Evolutionary conservation across 2,888 invertebrate species (phyloP).

Genomic region (Acanthococcus lagerstroemiae): DNA sequence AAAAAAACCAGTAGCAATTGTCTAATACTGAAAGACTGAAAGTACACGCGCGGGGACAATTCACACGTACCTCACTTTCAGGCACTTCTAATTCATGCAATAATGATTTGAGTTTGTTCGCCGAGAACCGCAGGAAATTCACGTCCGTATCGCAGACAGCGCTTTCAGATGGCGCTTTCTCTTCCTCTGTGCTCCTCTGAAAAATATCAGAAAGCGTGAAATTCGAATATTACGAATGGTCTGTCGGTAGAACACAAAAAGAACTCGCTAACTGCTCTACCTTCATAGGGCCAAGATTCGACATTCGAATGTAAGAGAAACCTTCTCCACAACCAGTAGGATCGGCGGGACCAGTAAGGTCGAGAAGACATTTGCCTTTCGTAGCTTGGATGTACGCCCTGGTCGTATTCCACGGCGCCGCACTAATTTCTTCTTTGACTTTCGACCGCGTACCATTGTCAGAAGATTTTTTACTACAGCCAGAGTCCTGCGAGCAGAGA

Average conservation of each 20-base stretch:
- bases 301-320: conserved; percentile 94
- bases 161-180: conserved; percentile 80
- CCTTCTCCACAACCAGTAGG: conserved; percentile 94
- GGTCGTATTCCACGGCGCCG: conserved; percentile 99
- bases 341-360: conserved; percentile 89
- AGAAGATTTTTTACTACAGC: conserved; percentile 94
- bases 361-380: conserved; percentile 93
- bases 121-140: conserved; percentile 83
- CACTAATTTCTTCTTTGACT: conserved; percentile 96
- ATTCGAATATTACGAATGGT: too few relatives aligned
- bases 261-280: conserved; percentile 80
- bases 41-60: background rate
- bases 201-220: conserved; percentile 31
- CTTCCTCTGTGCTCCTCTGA: conserved; percentile 72
- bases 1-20: too few relatives aligned
- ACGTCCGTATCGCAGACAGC: conserved; percentile 98
- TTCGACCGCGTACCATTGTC: conserved; percentile 90
- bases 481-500: conserved; percentile 53
- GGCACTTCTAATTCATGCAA: conserved; percentile 93
- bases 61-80: conserved; percentile 61
- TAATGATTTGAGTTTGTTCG: conserved; percentile 93
- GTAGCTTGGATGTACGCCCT: conserved; percentile 95
- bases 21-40: too few relatives aligned
- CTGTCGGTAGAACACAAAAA: background rate
- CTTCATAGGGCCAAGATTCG: too few relatives aligned